Evolutionary conservation across 1,140 invertebrate species (phyloP), one percentile per base, ranked within the genome.

Genomic region (Scaptomyza montana): DNA sequence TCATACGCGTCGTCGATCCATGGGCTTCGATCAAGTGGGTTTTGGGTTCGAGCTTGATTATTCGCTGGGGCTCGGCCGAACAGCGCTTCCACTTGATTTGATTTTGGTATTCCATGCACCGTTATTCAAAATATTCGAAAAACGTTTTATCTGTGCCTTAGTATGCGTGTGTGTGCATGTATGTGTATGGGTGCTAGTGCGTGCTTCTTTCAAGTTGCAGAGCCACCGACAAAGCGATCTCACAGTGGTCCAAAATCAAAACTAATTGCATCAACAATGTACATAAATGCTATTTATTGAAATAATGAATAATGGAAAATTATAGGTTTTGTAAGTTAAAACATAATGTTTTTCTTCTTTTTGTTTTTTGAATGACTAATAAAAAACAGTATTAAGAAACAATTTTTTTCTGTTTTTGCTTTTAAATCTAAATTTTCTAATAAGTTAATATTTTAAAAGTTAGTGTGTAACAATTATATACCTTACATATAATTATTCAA

Each of bases 91-190:
- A 89, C 79, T 89, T 89, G 84, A 89, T 89, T 89, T 89, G 85
- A 89, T 89, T 87, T 89, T 89, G 84, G 84, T 89, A 89, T 89
- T 87, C 79, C 77, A 89, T 74, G 85, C 87, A 89, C 84, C 84
- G 84, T 89, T 89, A 89, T 89, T 89, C 84, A 84, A 89, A 89
- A 89, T 80, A 89, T 89, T 89, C 84, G 85, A 89, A 84, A 89
- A 89, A 89, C 84, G 84, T 89, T 89, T 89, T 84, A 78, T 54
- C 57, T 54, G 10, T 30, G 16, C 5, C 21, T 25, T 25, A 25
- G 21, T 25, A 51, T 61, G 9, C 45, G 54, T 36, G 19, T 74
- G 39, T n/a, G 25, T 50, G 59, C 49, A 54, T 66, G 46, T 68
- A 21, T 43, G 21, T 30, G 49, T 62, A 47, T 69, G 62, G 57